Conservation (phyloP, 64 coral and sea anemone genomes). For the Hydrozoanthus tunicans region DNA sequence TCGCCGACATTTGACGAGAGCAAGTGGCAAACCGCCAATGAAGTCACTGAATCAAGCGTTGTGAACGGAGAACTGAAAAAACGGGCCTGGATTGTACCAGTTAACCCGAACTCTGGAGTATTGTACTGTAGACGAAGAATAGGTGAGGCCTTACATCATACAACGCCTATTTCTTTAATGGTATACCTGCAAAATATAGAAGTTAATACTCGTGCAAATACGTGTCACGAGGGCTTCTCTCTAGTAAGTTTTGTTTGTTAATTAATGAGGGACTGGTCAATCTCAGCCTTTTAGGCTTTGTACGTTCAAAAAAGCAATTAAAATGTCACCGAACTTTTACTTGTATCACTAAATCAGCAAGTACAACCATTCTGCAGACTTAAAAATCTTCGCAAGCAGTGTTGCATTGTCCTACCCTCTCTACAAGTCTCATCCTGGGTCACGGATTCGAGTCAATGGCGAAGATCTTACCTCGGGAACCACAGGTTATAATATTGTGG, state of each 20-base stretch:
- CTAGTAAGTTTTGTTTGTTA: too few species aligned
- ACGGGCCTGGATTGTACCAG: not conserved
- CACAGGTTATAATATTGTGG: not conserved
- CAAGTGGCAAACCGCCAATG: not conserved
- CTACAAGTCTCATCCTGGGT: not conserved
- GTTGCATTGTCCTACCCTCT: not conserved
- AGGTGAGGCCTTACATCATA: not conserved
- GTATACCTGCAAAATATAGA: not conserved
- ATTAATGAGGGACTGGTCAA: too few species aligned
- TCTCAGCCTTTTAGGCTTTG: not conserved
- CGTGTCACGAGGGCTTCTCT: not conserved
- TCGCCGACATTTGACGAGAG: constrained; percentile 12
- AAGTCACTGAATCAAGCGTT: not conserved
- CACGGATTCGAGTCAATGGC: not conserved
- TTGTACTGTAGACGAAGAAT: constrained; percentile 47
- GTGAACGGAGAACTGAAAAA: not conserved
- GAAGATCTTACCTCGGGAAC: not conserved
- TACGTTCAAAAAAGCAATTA: not conserved
- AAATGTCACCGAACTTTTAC: not conserved
- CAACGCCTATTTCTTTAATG: too few species aligned
- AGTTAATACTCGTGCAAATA: not conserved
- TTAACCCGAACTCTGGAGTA: not conserved
- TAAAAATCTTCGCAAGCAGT: constrained; percentile 24
- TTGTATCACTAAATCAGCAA: not conserved
- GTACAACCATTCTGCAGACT: not conserved